These are phyloP conservation scores for Gerris lacustris DNA, from an alignment of 2,888 invertebrate species.

Conservation along the genomic window DNA sequence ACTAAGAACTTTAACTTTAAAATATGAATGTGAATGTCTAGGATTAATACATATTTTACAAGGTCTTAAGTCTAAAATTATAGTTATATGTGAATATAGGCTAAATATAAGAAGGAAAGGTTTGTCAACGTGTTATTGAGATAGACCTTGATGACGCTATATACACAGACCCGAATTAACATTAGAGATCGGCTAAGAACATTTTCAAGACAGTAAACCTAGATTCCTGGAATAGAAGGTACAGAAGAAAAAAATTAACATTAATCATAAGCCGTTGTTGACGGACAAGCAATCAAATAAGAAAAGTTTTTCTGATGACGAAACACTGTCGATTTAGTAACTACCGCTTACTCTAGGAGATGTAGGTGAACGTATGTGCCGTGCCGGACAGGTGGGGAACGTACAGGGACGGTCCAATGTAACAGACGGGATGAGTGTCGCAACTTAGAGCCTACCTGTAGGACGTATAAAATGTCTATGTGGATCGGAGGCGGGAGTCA, in stretches of 20 bases:
- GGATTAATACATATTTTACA: no score
- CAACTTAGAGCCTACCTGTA: background rate
- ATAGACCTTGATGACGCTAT: no score
- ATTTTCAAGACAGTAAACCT: background rate
- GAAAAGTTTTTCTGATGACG: background rate
- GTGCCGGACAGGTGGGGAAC: background rate
- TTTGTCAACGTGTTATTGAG: no score
- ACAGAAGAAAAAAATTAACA: background rate
- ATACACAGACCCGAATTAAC: no score
- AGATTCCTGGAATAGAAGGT: background rate
- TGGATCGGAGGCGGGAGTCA: background rate
- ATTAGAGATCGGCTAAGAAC: no score
- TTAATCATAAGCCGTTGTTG: background rate
- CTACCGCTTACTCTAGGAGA: background rate
- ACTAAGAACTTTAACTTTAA: no score
- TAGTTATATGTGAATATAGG: no score
- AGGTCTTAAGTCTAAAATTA: no score
- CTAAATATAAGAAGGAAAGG: no score
- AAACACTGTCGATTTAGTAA: background rate
- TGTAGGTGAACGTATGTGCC: slow-evolving; percentile 1
- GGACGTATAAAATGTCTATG: background rate
- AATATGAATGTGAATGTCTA: no score
- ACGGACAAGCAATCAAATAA: background rate
- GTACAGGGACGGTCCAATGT: background rate
- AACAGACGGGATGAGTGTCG: background rate